Conservation (phyloP, 2,113 vertebrate species). For the Serinus canaria region DNA sequence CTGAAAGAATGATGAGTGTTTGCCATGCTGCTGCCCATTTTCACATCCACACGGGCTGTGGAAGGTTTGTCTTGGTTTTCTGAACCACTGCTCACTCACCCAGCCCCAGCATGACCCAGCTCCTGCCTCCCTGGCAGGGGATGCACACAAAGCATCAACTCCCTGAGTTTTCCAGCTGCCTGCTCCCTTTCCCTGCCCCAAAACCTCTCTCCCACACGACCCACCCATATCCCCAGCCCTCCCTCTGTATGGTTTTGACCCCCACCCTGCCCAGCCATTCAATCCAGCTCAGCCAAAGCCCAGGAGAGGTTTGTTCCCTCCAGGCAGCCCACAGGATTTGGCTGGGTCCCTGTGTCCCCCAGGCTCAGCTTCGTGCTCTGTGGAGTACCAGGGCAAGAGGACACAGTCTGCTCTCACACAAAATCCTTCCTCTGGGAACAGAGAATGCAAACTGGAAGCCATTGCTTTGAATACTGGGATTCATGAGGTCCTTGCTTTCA, state of each 20-base stretch:
- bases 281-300: background rate
- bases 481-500: background rate
- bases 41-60: background rate
- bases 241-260: background rate
- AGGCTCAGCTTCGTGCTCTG: background rate
- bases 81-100: background rate
- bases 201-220: background rate
- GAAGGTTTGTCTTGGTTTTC: background rate
- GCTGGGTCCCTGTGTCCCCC: background rate
- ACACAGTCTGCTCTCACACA: background rate
- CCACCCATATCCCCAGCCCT: background rate
- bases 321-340: rapidly evolving
- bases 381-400: background rate
- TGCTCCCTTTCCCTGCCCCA: background rate
- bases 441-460: background rate
- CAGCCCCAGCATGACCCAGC: background rate
- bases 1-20: background rate
- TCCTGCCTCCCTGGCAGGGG: rapidly evolving
- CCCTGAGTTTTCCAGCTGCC: rapidly evolving
- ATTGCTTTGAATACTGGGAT: background rate
- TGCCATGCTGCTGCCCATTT: background rate
- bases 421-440: background rate
- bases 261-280: background rate
- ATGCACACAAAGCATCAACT: background rate
- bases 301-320: background rate